Conservation (phyloP, 23 tunicate species). For the Trididemnum clinides region DNA sequence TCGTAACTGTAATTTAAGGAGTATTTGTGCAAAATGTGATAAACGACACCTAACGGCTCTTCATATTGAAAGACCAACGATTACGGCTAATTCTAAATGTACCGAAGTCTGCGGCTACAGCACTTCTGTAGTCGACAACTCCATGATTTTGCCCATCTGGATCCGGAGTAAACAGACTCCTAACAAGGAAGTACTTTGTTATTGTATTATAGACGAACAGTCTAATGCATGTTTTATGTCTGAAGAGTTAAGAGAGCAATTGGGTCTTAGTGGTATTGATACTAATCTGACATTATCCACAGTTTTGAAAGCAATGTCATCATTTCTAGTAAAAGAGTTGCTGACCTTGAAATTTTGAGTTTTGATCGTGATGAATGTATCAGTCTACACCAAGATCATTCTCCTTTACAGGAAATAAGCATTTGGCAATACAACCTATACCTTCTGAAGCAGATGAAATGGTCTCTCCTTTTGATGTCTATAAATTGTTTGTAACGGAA, state of each 20-base stretch:
- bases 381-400: neutral
- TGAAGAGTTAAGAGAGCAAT: constrained; percentile 2
- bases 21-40: constrained; percentile 8
- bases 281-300: constrained; percentile 9
- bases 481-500: too few species aligned
- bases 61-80: neutral
- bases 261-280: neutral
- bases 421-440: too few species aligned
- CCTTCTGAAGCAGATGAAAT: too few species aligned
- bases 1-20: neutral
- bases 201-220: constrained; percentile 11
- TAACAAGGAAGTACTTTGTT: constrained; percentile 9
- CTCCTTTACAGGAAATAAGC: too few species aligned
- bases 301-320: neutral
- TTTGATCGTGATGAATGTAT: neutral
- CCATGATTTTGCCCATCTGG: constrained; percentile 11
- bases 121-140: neutral
- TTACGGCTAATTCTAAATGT: neutral
- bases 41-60: neutral
- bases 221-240: constrained; percentile 12
- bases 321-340: neutral
- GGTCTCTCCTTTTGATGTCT: too few species aligned
- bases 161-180: constrained; percentile 1
- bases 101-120: neutral
- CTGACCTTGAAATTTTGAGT: neutral